A percentile compares a stretch with the other conserved stretches of the same genome.
phyloP scores from a whole-genome alignment of 2,797 vertebrate species.

The Prionace glauca region DNA sequence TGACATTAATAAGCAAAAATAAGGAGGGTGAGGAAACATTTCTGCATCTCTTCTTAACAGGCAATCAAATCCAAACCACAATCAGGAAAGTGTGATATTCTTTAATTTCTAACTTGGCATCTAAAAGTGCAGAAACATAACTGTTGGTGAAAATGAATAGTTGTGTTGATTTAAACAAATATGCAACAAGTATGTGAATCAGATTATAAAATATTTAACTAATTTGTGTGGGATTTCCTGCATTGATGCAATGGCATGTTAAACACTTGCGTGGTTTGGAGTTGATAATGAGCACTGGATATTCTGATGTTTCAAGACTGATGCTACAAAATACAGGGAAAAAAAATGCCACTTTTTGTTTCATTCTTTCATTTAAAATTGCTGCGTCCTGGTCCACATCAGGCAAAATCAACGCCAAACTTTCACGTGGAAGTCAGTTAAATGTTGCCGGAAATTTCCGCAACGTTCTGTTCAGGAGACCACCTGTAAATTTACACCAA shows the following conservation, averaged over 20 bases:
- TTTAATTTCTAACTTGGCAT: not conserved
- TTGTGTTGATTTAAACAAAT: not conserved
- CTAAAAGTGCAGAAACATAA: not conserved
- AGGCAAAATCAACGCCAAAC: not conserved
- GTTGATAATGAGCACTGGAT: not conserved
- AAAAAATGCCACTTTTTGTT: not conserved
- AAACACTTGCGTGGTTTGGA: not conserved
- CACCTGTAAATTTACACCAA: not conserved
- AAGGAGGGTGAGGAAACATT: not conserved
- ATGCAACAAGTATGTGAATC: not conserved
- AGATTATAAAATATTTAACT: not conserved
- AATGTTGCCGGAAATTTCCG: not conserved
- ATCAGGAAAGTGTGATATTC: not conserved
- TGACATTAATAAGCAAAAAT: not conserved
- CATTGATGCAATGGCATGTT: not conserved
- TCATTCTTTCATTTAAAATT: not conserved
- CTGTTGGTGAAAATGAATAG: not conserved
- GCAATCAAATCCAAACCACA: not conserved
- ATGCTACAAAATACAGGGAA: not conserved
- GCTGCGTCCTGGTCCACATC: not conserved
- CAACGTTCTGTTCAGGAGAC: not conserved
- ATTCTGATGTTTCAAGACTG: not conserved
- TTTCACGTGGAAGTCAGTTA: not conserved
- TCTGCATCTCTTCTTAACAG: not conserved
- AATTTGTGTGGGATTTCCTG: slow-evolving; percentile 12